These are phyloP conservation scores for Caranx melampygus DNA, from an alignment of 2,113 vertebrate genomes.

Conservation along the genomic window DNA sequence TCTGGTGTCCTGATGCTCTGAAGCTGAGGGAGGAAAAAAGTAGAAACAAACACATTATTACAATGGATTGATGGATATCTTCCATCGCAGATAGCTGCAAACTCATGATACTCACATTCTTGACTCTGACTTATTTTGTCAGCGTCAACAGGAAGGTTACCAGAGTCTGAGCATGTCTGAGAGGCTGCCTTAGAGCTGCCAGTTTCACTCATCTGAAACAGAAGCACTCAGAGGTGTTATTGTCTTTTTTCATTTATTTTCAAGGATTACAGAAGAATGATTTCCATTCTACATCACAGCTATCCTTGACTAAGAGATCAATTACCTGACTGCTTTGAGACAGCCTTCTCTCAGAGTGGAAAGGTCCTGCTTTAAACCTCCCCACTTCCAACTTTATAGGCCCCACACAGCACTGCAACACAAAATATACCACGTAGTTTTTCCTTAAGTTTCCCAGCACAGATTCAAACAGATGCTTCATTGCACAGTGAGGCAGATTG, in stretches of 20 bases:
- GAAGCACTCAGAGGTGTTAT: background rate
- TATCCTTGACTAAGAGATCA: background rate
- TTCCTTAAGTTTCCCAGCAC: background rate
- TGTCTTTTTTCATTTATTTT: background rate
- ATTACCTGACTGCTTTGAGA: constrained; percentile 94
- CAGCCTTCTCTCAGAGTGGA: constrained; percentile 92
- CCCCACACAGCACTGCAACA: constrained; percentile 90
- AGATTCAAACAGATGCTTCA: background rate
- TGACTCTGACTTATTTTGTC: constrained; percentile 82
- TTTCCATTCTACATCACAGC: background rate
- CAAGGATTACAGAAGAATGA: background rate
- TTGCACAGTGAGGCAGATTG: background rate
- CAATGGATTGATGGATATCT: background rate
- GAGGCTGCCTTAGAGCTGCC: constrained; percentile 80
- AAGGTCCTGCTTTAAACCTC: constrained; percentile 92
- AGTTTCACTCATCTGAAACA: constrained; percentile 87
- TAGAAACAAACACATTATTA: background rate
- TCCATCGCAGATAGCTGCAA: background rate
- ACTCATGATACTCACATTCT: constrained; percentile 80
- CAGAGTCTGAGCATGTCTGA: constrained; percentile 79
- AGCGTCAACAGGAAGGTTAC: constrained; percentile 73
- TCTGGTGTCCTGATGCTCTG: constrained; percentile 89
- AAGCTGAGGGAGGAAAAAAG: constrained; percentile 62
- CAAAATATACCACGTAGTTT: background rate
- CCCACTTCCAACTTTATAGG: constrained; percentile 92